Evolutionary conservation across 2,888 invertebrate species (phyloP).

Genomic region (Eupithecia subfuscata): DNA sequence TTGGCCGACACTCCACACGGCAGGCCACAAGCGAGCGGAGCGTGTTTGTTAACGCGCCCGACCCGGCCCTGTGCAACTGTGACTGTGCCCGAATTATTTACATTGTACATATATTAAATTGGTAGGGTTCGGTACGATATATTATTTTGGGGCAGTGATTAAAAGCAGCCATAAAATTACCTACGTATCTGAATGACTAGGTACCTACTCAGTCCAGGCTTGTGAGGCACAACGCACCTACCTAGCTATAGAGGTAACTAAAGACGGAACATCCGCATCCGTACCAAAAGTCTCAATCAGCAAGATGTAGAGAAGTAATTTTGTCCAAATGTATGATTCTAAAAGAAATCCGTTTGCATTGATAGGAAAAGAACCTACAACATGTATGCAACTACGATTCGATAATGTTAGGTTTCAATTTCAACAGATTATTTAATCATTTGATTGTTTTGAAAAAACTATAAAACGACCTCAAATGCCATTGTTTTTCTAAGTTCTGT

Average conservation of each 20-base stretch:
- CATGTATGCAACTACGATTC: neutral
- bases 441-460: no score
- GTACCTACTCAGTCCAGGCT: neutral
- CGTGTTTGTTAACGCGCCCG: neutral
- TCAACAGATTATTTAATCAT: neutral
- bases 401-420: neutral
- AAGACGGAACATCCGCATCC: neutral
- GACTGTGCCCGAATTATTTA: neutral
- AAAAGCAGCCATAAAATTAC: neutral
- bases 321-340: neutral
- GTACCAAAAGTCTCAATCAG: neutral
- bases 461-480: no score
- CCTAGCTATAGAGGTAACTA: neutral
- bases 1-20: neutral
- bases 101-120: neutral
- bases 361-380: neutral
- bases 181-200: neutral
- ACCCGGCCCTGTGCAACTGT: constrained; percentile 5
- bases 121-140: neutral
- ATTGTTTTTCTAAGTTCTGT: no score
- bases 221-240: neutral
- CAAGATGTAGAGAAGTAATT: neutral
- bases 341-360: neutral
- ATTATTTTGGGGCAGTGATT: neutral
- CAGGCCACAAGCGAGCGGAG: neutral